Evolutionary conservation across 64 coral and sea anemone species (phyloP).

Genomic region (Platygyra sinensis): DNA sequence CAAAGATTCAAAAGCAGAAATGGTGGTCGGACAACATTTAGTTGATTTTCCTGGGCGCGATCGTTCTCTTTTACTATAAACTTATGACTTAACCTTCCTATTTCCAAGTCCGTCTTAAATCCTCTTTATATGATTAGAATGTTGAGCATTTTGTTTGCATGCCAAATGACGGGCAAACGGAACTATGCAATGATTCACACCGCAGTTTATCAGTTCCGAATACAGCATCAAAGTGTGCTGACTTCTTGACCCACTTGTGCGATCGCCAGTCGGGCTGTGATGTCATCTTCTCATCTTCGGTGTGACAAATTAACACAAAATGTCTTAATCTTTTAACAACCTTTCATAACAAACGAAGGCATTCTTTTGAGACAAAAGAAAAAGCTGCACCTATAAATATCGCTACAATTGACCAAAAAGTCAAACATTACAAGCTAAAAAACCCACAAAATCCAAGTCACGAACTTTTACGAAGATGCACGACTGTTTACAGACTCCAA

Average conservation of each 20-base stretch:
- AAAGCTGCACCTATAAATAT: neutral
- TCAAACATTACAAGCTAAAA: neutral
- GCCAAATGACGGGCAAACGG: neutral
- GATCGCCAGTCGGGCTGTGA: conserved; percentile 3
- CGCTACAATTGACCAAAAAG: neutral
- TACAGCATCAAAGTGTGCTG: neutral
- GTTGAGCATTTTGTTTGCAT: conserved; percentile 16
- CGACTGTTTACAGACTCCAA: neutral
- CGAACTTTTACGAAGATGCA: conserved; percentile 16
- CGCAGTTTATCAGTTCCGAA: conserved; percentile 20
- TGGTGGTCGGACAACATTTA: neutral
- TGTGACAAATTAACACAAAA: conserved; percentile 10
- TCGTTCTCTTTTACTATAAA: neutral
- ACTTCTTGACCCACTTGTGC: neutral
- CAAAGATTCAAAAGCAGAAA: neutral
- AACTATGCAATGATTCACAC: conserved; percentile 15
- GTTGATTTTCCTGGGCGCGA: conserved; percentile 15
- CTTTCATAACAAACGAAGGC: neutral
- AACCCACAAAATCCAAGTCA: neutral
- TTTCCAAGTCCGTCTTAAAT: neutral
- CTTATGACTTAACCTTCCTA: neutral
- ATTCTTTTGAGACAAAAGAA: neutral
- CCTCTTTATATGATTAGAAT: neutral
- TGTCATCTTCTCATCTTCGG: neutral
- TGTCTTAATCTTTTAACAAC: neutral